phyloP scores from a whole-genome alignment of 2,888 invertebrate genomes.

The Philhelius pedissequus region DNA sequence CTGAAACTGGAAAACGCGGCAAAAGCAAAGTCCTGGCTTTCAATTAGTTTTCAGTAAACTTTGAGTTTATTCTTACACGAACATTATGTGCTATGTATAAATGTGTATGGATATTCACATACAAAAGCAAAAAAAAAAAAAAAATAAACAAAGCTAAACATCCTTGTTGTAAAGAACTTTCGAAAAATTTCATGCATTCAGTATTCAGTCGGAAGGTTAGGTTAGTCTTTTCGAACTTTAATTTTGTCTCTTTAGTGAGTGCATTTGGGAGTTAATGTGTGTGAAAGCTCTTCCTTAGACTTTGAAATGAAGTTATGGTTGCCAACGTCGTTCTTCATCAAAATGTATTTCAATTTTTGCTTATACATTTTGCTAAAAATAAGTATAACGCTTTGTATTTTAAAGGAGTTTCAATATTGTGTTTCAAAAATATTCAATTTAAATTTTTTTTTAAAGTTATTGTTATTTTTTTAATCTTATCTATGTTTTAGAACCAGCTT shows the following conservation, averaged over 20 bases:
- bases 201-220: background rate
- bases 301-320: background rate
- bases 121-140: too few species aligned
- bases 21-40: slow-evolving; percentile 23
- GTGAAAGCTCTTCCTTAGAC: slow-evolving; percentile 29
- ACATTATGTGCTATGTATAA: too few species aligned
- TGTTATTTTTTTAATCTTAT: too few species aligned
- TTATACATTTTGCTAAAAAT: too few species aligned
- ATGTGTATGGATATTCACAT: too few species aligned
- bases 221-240: background rate
- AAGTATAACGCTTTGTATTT: too few species aligned
- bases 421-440: too few species aligned
- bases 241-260: slow-evolving; percentile 32
- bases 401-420: too few species aligned
- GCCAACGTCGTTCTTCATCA: background rate
- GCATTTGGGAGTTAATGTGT: slow-evolving; percentile 25
- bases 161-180: slow-evolving; percentile 12
- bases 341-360: too few species aligned
- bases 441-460: too few species aligned
- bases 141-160: slow-evolving; percentile 17
- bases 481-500: too few species aligned
- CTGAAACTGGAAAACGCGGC: slow-evolving; percentile 25
- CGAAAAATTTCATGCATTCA: slow-evolving; percentile 4
- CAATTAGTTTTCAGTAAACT: slow-evolving; percentile 34
- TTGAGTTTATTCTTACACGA: slow-evolving; percentile 30